Evolutionary conservation across 2,113 vertebrate genomes (phyloP).

Genomic region (Ammodytes dubius): DNA sequence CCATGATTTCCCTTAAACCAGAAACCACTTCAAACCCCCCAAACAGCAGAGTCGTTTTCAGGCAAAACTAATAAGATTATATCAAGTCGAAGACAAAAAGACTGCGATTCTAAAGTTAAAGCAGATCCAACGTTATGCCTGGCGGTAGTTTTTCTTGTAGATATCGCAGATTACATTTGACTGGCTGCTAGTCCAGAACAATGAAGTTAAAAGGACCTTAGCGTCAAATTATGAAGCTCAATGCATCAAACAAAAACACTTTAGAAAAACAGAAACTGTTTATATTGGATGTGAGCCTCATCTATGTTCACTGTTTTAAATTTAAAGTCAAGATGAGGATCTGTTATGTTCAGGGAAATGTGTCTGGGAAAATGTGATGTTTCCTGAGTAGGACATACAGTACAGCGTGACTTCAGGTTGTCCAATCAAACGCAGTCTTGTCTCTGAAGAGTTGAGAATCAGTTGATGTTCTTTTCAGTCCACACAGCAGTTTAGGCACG

Average conservation of each 20-base stretch:
- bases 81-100: too few relatives aligned
- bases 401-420: background rate
- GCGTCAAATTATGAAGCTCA: too few relatives aligned
- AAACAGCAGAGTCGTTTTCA: background rate
- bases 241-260: too few relatives aligned
- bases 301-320: background rate
- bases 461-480: background rate
- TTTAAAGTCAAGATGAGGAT: too few relatives aligned
- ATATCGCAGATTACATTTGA: too few relatives aligned
- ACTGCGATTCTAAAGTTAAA: background rate
- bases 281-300: too few relatives aligned
- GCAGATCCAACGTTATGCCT: too few relatives aligned
- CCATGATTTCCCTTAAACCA: background rate
- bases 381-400: background rate
- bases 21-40: background rate
- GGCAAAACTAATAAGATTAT: background rate
- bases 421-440: conserved; percentile 20
- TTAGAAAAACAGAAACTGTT: too few relatives aligned
- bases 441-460: background rate
- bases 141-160: too few relatives aligned
- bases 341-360: background rate
- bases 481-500: background rate
- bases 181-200: too few relatives aligned
- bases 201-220: too few relatives aligned
- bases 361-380: background rate